These are phyloP conservation scores for Hycleus phaleratus DNA, from an alignment of 1,140 invertebrate genomes.

Conservation along the genomic window DNA sequence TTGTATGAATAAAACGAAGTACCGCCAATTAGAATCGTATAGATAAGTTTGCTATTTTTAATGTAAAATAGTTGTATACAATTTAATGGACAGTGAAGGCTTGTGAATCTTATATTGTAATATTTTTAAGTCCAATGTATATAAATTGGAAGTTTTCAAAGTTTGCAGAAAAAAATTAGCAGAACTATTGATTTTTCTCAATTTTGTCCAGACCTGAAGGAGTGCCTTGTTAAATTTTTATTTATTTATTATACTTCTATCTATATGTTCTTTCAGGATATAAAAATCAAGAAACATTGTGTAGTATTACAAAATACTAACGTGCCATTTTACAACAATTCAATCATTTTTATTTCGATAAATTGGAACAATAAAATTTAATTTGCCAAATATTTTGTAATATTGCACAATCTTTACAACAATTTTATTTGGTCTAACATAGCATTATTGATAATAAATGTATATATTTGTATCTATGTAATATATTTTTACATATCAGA, in stretches of 20 bases:
- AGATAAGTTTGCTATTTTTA: too few species aligned
- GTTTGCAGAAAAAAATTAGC: neutral
- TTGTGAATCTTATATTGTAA: slow-evolving; percentile 20
- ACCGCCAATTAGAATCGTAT: too few species aligned
- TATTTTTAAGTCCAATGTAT: slow-evolving; percentile 7
- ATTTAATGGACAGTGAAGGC: slow-evolving; percentile 10
- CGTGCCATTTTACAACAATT: neutral
- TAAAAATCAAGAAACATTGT: slow-evolving; percentile 3
- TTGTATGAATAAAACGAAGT: too few species aligned
- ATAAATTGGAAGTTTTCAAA: neutral
- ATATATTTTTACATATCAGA: slow-evolving; percentile 37
- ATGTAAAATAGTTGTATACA: too few species aligned
- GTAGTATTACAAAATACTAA: slow-evolving; percentile 4
- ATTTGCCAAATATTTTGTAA: slow-evolving; percentile 4
- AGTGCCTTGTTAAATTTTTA: slow-evolving; percentile 32
- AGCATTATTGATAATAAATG: slow-evolving; percentile 23
- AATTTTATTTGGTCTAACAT: slow-evolving; percentile 9
- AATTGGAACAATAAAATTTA: neutral
- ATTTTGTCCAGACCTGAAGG: slow-evolving; percentile 21
- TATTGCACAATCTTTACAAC: slow-evolving; percentile 12
- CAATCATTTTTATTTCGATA: too few species aligned
- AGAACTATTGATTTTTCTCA: slow-evolving; percentile 20
- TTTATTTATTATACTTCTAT: neutral
- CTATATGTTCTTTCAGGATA: neutral
- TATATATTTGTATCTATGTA: slow-evolving; percentile 33